These are phyloP conservation scores for Tachina grossa DNA, from an alignment of 2,888 invertebrate species.

Conservation along the genomic window DNA sequence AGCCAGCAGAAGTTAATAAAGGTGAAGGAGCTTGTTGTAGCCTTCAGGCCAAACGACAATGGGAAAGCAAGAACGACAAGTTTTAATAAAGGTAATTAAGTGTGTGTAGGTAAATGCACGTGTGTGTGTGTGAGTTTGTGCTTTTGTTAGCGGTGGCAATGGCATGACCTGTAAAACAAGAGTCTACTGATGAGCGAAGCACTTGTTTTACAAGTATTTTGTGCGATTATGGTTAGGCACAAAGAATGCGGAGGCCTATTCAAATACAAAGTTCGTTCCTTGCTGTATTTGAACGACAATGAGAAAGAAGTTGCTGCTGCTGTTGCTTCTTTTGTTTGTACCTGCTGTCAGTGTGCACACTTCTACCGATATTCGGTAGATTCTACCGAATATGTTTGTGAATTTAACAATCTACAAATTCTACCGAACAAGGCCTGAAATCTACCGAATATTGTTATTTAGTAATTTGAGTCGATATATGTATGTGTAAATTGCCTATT, in stretches of 20 bases:
- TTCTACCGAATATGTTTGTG: too few species aligned
- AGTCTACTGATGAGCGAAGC: slow-evolving; percentile 24
- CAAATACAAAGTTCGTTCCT: slow-evolving; percentile 14
- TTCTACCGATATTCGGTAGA: too few species aligned
- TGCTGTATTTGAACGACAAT: slow-evolving; percentile 41
- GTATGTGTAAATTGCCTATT: too few species aligned
- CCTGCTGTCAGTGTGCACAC: too few species aligned
- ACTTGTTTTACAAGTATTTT: slow-evolving; percentile 29
- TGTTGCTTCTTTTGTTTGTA: slow-evolving; percentile 1
- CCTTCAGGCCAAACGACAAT: slow-evolving; percentile 38
- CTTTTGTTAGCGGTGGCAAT: not conserved
- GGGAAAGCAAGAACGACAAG: slow-evolving; percentile 28
- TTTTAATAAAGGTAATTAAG: slow-evolving; percentile 61
- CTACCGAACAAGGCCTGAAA: too few species aligned
- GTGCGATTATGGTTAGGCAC: not conserved
- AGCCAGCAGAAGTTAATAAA: slow-evolving; percentile 46
- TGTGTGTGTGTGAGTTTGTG: not conserved
- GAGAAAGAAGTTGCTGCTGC: slow-evolving; percentile 3
- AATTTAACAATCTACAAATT: too few species aligned
- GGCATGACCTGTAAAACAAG: slow-evolving; percentile 38
- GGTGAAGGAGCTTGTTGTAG: slow-evolving; percentile 46
- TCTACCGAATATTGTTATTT: too few species aligned
- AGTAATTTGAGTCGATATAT: too few species aligned
- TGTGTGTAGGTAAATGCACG: not conserved
- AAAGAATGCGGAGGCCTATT: slow-evolving; percentile 41